Evolutionary conservation across 2,888 invertebrate genomes (phyloP), one percentile per base, ranked within the genome.

Genomic region (Andrena bucephala): DNA sequence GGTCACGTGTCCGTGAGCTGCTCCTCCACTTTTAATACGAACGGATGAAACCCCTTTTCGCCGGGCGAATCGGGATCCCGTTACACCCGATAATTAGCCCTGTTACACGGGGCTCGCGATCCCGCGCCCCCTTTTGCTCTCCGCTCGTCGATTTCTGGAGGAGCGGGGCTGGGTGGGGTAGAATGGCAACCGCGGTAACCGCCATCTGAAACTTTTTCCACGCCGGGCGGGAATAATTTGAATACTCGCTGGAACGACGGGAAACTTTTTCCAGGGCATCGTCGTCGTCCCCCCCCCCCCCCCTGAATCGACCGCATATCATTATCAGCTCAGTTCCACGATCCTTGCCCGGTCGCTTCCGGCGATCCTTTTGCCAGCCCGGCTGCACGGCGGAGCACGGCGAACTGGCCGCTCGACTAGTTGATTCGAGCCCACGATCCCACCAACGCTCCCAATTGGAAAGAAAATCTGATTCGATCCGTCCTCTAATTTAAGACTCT

Each of bases 181-280:
- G 77, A 78, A 84, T 50, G 75, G 68, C 33, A 59, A 84, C 69
- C 59, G 60, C 63, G 63, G 72, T 54, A 77, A 83, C 77, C 60
- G 66, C 16, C 71, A 48, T 48, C 42, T 59, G 27, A 24, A 87
- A 85, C 82, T 81, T 85, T 76, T 82, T 66, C 57, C 31, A 63
- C 75, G 31, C 24, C 69, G 60, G 73, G 69, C 69, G 66, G 70
- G 85, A 84, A 82, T 87, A 84, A 87, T 87, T 87, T 86, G 87
- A 87, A 87, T 83, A 80, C 83, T 84, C 80, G 82, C 57, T 68
- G 60, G 62, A 74, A 87, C 76, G 87, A 86, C 81, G 84, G 77
- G 85, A 76, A 87, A 87, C 88, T 87, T 86, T 87, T 84, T 75
- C 86, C 85, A 66, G 63, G 63, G 71, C 69, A 59, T 63, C 50